phyloP scores from a whole-genome alignment of 2,888 invertebrate genomes.

The Leptopilina myrica region DNA sequence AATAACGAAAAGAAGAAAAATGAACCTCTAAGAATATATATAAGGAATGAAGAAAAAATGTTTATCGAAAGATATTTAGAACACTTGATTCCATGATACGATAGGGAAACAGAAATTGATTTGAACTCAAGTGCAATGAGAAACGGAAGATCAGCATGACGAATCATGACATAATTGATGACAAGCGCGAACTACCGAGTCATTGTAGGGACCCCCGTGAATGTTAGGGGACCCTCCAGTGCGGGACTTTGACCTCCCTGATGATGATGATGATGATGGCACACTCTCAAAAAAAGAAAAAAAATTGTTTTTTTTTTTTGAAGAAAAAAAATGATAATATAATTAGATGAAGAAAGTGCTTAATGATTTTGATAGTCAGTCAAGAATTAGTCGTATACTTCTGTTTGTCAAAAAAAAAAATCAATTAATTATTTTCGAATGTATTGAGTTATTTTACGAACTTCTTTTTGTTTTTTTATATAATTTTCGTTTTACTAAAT shows the following conservation, averaged over 20 bases:
- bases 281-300: background rate
- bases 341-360: too few species aligned
- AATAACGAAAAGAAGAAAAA: too few species aligned
- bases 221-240: constrained; percentile 2
- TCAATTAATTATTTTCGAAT: too few species aligned
- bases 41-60: background rate
- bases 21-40: too few species aligned
- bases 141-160: constrained; percentile 31
- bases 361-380: too few species aligned
- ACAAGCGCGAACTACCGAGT: constrained; percentile 32
- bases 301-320: background rate
- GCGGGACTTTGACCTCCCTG: constrained; percentile 5
- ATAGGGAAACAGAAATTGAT: background rate
- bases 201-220: constrained; percentile 33
- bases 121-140: constrained; percentile 7
- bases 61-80: background rate
- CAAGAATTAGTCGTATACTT: too few species aligned
- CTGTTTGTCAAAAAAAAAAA: too few species aligned
- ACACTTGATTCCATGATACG: background rate
- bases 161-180: constrained; percentile 40
- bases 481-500: too few species aligned
- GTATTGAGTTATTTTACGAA: too few species aligned
- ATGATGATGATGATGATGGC: background rate
- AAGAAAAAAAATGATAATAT: too few species aligned
- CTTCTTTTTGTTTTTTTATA: too few species aligned